These are phyloP conservation scores for Drosophila ezoana DNA, from an alignment of 2,888 invertebrate genomes.

Conservation along the genomic window DNA sequence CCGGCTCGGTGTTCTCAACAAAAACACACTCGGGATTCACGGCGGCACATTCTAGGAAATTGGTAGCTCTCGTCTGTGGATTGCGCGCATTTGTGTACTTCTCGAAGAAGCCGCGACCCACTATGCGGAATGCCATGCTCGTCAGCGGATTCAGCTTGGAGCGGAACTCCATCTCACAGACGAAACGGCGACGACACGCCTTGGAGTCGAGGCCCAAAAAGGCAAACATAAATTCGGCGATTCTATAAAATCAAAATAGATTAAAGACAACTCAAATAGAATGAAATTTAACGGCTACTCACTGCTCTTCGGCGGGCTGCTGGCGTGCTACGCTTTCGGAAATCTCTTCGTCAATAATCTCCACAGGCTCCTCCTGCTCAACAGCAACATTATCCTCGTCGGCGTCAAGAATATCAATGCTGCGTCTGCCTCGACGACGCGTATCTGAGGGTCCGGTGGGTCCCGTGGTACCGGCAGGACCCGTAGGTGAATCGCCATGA, in stretches of 20 bases:
- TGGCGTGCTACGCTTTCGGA: constrained; percentile 64
- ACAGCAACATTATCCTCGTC: constrained; percentile 20
- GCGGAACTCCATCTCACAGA: constrained; percentile 86
- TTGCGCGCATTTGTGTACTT: constrained; percentile 81
- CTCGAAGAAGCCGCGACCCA: constrained; percentile 83
- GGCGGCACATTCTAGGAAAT: constrained; percentile 81
- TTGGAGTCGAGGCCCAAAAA: constrained; percentile 83
- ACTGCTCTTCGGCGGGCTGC: constrained; percentile 81
- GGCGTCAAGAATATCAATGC: constrained; percentile 14
- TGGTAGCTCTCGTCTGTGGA: constrained; percentile 71
- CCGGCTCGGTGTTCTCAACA: constrained; percentile 65
- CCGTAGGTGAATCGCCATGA: constrained; percentile 41
- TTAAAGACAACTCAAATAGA: background rate
- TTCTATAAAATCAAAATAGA: constrained; percentile 56
- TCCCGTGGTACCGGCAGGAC: constrained; percentile 29
- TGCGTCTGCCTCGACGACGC: constrained; percentile 66
- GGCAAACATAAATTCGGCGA: constrained; percentile 83
- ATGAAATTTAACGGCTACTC: background rate
- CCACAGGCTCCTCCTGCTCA: constrained; percentile 47
- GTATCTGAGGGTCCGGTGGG: constrained; percentile 39
- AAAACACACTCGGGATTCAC: constrained; percentile 83
- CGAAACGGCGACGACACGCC: constrained; percentile 85
- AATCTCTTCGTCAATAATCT: constrained; percentile 66
- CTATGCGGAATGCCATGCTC: constrained; percentile 83
- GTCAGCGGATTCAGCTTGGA: constrained; percentile 83